A percentile compares a stretch with the other conserved stretches of the same genome.
Evolutionary conservation across 2,888 invertebrate species (phyloP).

Genomic region (Meandrusa payeni): DNA sequence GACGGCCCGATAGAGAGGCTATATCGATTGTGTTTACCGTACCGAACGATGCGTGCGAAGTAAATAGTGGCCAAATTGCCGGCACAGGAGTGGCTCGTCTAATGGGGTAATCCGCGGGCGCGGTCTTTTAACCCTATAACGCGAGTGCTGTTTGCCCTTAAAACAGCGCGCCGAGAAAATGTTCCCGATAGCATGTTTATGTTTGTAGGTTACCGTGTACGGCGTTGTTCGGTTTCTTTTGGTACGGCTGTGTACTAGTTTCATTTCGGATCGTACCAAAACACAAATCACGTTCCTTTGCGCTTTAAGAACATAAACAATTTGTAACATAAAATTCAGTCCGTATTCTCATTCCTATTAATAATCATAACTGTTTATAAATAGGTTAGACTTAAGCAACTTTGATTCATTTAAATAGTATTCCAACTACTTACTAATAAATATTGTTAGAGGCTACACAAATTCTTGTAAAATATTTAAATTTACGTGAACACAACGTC

Average conservation of each 20-base stretch:
- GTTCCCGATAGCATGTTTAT: slow-evolving; percentile 48
- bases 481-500: too few relatives aligned
- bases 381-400: too few relatives aligned
- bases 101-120: slow-evolving; percentile 63
- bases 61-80: slow-evolving; percentile 45
- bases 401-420: background rate
- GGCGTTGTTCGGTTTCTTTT: slow-evolving; percentile 36
- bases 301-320: background rate
- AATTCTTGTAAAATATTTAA: too few relatives aligned
- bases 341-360: too few relatives aligned
- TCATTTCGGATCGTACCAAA: slow-evolving; percentile 24
- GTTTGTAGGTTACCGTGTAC: slow-evolving; percentile 43
- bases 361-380: too few relatives aligned
- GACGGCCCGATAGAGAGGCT: slow-evolving; percentile 44
- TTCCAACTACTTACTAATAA: too few relatives aligned
- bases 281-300: slow-evolving; percentile 11
- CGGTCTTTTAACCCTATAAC: slow-evolving; percentile 58
- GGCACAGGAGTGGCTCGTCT: slow-evolving; percentile 52
- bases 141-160: slow-evolving; percentile 68
- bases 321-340: background rate
- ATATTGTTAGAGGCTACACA: too few relatives aligned
- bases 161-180: slow-evolving; percentile 44
- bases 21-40: slow-evolving; percentile 67
- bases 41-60: slow-evolving; percentile 38
- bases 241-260: slow-evolving; percentile 30